Evolutionary conservation across 64 coral and sea anemone genomes (phyloP).

Genomic region (Trachythela sp.): DNA sequence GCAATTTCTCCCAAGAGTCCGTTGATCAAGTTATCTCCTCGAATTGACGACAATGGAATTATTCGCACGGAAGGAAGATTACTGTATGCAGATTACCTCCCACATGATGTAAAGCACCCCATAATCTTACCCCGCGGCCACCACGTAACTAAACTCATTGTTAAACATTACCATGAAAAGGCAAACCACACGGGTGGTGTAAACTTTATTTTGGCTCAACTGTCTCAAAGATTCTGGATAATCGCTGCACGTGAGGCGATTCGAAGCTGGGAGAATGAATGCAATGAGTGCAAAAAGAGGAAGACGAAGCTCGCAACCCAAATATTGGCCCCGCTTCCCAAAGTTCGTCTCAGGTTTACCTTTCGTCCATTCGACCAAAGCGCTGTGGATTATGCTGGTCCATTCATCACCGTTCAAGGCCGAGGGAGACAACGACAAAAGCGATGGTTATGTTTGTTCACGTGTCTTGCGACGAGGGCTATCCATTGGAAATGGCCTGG

Average conservation of each 20-base stretch:
- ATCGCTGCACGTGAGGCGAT: constrained; percentile 11
- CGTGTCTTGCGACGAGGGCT: background rate
- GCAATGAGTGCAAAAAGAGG: background rate
- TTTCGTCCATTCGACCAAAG: background rate
- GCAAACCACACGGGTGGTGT: constrained; percentile 35
- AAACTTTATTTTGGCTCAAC: constrained; percentile 44
- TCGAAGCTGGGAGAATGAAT: constrained; percentile 8
- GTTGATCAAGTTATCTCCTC: constrained; percentile 41
- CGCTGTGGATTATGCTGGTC: background rate
- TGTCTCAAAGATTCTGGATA: constrained; percentile 26
- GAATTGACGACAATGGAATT: constrained; percentile 43
- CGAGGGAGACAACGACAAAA: background rate
- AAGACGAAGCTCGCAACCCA: background rate
- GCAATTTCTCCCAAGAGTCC: constrained; percentile 42
- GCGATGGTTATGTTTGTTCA: background rate
- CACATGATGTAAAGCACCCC: constrained; percentile 48
- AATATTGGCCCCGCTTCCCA: background rate
- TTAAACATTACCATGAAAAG: constrained; percentile 52
- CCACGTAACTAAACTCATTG: constrained; percentile 56
- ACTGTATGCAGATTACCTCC: constrained; percentile 37
- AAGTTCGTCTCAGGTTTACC: background rate
- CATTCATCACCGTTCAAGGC: background rate
- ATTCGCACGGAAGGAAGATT: constrained; percentile 44
- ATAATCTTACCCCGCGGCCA: constrained; percentile 51
- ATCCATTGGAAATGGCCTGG: background rate